Conservation (phyloP, 2,797 vertebrate species). For the Anomalospiza imberbis region DNA sequence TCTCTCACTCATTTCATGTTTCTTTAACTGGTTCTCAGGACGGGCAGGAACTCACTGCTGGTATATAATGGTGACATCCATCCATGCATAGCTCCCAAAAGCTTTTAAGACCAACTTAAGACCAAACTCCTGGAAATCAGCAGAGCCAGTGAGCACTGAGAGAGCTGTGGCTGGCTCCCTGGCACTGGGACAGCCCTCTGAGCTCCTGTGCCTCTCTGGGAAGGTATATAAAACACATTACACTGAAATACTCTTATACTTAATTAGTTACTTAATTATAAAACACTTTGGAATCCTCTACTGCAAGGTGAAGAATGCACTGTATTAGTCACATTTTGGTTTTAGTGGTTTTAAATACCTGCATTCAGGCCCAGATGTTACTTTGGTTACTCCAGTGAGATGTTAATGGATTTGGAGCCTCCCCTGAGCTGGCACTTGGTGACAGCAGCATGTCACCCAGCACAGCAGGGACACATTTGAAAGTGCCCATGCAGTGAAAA, state of each 20-base stretch:
- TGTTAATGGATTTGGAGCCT: accelerated
- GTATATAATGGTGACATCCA: neutral
- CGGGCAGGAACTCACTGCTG: neutral
- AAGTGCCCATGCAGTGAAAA: neutral
- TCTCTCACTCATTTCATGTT: neutral
- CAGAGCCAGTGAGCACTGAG: neutral
- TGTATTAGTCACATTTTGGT: neutral
- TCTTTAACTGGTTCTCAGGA: neutral
- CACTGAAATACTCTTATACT: neutral
- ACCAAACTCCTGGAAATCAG: neutral
- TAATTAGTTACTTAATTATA: conserved; percentile 56
- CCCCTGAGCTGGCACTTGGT: neutral
- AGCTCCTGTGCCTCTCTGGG: neutral
- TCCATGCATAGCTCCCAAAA: neutral
- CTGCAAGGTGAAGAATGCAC: conserved; percentile 45
- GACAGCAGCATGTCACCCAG: neutral
- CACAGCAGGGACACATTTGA: neutral
- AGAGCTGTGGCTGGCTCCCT: neutral
- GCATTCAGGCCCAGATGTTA: neutral
- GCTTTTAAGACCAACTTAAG: neutral
- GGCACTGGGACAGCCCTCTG: neutral
- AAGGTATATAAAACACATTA: neutral
- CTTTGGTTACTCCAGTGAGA: neutral
- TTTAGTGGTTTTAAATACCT: neutral
- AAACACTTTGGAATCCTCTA: conserved; percentile 30